Conservation (phyloP, 2,113 vertebrate genomes). For the Alosa alosa region DNA sequence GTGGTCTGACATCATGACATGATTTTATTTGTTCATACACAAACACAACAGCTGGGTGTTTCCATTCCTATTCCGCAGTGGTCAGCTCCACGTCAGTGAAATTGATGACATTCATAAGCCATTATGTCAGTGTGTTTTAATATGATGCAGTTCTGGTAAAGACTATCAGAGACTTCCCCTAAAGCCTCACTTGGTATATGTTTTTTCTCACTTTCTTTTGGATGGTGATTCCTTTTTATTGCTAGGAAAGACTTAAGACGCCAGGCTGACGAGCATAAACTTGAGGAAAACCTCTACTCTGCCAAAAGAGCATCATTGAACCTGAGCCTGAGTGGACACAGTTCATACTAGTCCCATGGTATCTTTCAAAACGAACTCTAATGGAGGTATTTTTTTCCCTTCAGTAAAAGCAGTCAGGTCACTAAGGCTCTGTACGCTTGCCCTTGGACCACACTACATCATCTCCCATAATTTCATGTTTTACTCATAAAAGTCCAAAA, state of each 20-base stretch:
- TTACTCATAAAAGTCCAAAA: background rate
- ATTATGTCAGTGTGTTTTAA: background rate
- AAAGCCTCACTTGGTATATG: background rate
- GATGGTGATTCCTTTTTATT: background rate
- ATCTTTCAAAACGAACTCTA: conserved; percentile 1
- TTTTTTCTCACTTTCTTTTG: background rate
- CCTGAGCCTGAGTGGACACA: background rate
- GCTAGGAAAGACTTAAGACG: background rate
- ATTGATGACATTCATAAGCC: conserved; percentile 8
- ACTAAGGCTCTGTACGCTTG: background rate
- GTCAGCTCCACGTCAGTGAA: background rate
- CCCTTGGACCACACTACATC: no score
- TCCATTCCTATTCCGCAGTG: background rate
- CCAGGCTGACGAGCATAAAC: background rate
- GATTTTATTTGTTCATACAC: background rate
- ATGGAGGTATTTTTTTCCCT: conserved; percentile 24
- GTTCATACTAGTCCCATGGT: background rate
- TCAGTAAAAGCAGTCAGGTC: background rate
- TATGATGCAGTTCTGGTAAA: conserved; percentile 10
- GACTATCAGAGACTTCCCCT: background rate
- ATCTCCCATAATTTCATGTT: background rate
- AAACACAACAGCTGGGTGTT: background rate
- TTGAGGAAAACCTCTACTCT: background rate
- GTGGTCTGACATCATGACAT: background rate
- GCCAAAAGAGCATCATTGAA: background rate